These are phyloP conservation scores for Dorcus hopei DNA, from an alignment of 2,888 invertebrate genomes.

Conservation along the genomic window DNA sequence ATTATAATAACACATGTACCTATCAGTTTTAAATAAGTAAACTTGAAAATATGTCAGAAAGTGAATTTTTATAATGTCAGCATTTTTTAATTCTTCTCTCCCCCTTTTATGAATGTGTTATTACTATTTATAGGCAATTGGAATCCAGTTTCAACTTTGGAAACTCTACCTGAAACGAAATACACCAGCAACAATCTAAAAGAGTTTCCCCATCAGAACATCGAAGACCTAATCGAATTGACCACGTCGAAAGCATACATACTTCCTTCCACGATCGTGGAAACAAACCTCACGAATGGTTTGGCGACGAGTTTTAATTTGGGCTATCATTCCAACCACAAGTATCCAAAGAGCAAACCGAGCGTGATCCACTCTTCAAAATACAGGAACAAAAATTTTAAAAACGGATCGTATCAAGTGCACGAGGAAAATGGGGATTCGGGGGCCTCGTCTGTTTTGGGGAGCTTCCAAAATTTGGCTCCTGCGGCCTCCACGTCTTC, in stretches of 20 bases:
- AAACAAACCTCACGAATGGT: background rate
- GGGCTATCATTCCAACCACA: slow-evolving; percentile 1
- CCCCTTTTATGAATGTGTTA: background rate
- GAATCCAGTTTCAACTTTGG: slow-evolving; percentile 5
- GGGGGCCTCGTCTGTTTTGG: background rate
- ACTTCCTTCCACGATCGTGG: slow-evolving; percentile 8
- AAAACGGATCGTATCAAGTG: slow-evolving; percentile 1
- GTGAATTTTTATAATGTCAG: no score
- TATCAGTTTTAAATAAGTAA: no score
- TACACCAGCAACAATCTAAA: background rate
- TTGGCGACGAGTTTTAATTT: background rate
- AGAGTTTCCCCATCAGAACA: background rate
- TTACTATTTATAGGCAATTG: background rate
- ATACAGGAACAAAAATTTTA: background rate
- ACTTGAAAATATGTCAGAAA: no score
- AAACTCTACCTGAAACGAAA: background rate
- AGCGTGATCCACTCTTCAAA: background rate
- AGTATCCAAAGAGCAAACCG: background rate
- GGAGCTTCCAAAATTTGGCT: slow-evolving; percentile 3
- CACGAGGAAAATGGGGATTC: background rate
- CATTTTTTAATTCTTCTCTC: no score
- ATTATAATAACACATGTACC: background rate
- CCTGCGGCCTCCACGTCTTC: slow-evolving; percentile 10
- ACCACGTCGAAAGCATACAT: slow-evolving; percentile 14
- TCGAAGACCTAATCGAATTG: slow-evolving; percentile 6